These are phyloP conservation scores for Meloidogyne hapla DNA, from an alignment of 1,140 invertebrate species.

Conservation along the genomic window DNA sequence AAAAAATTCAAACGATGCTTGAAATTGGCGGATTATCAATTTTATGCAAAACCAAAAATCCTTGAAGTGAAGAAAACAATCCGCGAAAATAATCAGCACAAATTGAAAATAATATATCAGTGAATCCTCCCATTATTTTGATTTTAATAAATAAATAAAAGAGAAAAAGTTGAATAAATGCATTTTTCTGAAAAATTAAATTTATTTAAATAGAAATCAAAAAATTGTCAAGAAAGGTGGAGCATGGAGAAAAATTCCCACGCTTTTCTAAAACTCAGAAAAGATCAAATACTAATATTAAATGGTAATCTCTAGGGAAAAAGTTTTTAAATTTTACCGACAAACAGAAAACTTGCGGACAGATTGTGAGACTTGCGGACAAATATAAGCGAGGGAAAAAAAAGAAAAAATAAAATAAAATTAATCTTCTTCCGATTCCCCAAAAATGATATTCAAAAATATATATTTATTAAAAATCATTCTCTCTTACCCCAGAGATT, in stretches of 20 bases:
- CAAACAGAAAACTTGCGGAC: no score
- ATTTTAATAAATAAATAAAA: conserved; percentile 10
- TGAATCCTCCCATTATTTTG: conserved; percentile 8
- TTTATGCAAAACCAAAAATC: conserved; percentile 48
- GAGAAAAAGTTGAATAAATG: background rate
- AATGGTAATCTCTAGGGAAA: no score
- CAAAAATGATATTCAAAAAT: no score
- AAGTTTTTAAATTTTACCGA: no score
- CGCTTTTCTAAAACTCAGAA: background rate
- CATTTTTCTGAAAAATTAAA: background rate
- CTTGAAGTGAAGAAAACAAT: conserved; percentile 41
- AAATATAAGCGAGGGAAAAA: no score
- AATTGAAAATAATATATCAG: conserved; percentile 38
- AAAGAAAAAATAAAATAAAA: no score
- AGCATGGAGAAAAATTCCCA: background rate
- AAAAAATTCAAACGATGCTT: conserved; percentile 18
- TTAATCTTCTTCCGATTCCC: no score
- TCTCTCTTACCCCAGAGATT: no score
- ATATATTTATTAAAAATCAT: no score
- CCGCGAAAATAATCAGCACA: conserved; percentile 46
- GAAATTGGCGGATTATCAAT: conserved; percentile 29
- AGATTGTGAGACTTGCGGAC: no score
- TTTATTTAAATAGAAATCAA: background rate
- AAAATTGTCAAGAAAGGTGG: background rate
- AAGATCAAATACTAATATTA: background rate